These are phyloP conservation scores for Chaetogeoica ovagalla DNA, from an alignment of 2,888 invertebrate genomes.

Conservation along the genomic window DNA sequence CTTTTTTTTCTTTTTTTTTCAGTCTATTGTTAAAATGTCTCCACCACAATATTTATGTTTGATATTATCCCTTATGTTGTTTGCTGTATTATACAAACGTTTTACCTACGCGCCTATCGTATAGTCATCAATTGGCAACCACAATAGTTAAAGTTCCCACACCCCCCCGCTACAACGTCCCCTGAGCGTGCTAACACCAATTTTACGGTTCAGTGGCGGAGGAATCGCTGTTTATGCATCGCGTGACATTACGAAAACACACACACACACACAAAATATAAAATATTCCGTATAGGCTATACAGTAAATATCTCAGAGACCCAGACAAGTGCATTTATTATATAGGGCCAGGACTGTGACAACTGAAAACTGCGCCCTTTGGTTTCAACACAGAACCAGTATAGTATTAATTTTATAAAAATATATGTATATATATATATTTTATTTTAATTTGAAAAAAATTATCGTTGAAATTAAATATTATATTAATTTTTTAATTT, in stretches of 20 bases:
- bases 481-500: not conserved
- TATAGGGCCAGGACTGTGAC: not conserved
- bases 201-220: slow-evolving; percentile 49
- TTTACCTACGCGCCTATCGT: slow-evolving; percentile 8
- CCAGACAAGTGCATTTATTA: slow-evolving; percentile 19
- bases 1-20: not conserved
- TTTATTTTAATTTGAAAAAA: too few species aligned
- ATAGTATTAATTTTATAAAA: too few species aligned
- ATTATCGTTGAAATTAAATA: too few species aligned
- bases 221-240: slow-evolving; percentile 47
- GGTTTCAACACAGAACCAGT: too few species aligned
- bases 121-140: slow-evolving; percentile 50
- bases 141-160: slow-evolving; percentile 44
- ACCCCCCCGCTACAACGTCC: not conserved
- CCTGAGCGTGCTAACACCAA: slow-evolving; percentile 48
- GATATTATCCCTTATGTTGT: slow-evolving; percentile 25
- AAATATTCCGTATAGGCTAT: not conserved
- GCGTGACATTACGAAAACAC: slow-evolving; percentile 28
- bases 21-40: slow-evolving; percentile 18
- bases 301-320: not conserved
- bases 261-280: not conserved
- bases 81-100: slow-evolving; percentile 14
- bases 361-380: too few species aligned
- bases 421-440: too few species aligned
- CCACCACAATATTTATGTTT: slow-evolving; percentile 43